phyloP scores from a whole-genome alignment of 2,113 vertebrate genomes.

The Nibea coibor region DNA sequence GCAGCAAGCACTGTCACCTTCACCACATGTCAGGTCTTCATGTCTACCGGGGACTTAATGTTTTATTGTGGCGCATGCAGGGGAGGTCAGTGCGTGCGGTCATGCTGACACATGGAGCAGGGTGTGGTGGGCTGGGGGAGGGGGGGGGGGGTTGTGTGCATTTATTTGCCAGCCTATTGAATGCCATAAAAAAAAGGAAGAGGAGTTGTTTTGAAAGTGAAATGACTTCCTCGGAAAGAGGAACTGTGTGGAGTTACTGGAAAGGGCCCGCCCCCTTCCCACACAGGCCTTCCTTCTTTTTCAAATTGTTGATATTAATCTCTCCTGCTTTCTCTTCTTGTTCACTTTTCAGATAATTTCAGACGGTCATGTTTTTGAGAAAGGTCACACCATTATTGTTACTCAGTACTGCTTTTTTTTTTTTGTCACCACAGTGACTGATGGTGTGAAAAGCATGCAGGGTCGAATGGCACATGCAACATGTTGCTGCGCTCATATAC shows the following conservation, averaged over 20 bases:
- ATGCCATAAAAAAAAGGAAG: conserved; percentile 56
- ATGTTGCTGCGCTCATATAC: neutral
- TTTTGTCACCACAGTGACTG: neutral
- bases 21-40: conserved; percentile 17
- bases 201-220: conserved; percentile 58
- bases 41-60: neutral
- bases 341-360: conserved; percentile 41
- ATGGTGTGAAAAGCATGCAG: neutral
- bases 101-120: neutral
- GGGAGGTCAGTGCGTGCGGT: conserved; percentile 5
- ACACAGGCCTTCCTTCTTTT: conserved; percentile 40
- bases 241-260: conserved; percentile 56
- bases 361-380: neutral
- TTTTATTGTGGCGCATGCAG: neutral
- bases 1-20: conserved; percentile 17
- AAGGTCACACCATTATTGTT: neutral
- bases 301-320: neutral
- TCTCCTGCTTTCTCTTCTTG: neutral
- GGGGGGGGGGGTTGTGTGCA: neutral
- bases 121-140: too few species aligned
- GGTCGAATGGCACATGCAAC: neutral
- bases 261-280: conserved; percentile 46
- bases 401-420: neutral
- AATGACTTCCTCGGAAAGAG: conserved; percentile 62
- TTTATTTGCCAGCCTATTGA: neutral